Base-by-base conservation (phyloP, 1,140 invertebrate species). In the Orius insidiosus region DNA sequence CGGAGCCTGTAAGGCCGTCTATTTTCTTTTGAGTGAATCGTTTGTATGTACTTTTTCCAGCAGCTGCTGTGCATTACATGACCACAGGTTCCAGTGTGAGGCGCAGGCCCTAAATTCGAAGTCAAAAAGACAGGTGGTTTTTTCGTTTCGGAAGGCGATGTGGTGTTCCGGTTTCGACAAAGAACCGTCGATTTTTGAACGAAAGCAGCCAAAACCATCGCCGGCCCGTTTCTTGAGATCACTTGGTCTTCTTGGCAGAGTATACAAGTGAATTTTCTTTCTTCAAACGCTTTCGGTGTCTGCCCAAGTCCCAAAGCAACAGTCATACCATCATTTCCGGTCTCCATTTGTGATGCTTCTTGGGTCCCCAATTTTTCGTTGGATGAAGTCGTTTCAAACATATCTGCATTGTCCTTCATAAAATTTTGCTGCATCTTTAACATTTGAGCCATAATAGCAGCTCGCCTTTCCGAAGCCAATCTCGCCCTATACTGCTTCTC, bases 11-110 rank as follows among this genome's bases (percentile, higher is more conserved):
- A 85, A 0, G 86, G 85, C 34, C 93, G 75, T 36, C 85, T 66
- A 54, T 85, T 77, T 63, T 98, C 93, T 60, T 86, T 85, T 5
- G 75, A 69, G 9, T 85, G 66, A 38, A 96, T 81, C 52, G 78
- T 85, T 49, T 89, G 82, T 58, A 86, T 86, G 61, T 92, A 92
- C 62, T 84, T 85, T 55, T 85, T 72, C 86, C 92, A 98, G 64
- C 95, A 99, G 49, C 74, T 67, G 46, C 80, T 77, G 65, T 99
- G 95, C 87, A 99, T 96, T 2, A 92, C 81, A 63, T 99, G 95
- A 3, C 94, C 92, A 67, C 95, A 98, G 10, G 86, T 90, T 51
- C 84, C 86, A 4, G 85, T 82, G 59, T 94, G 79, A 8, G 87
- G 76, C 11, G 84, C 87, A 15, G 76, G 74, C 10, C 74, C 74